These are phyloP conservation scores for Pseudopodoces humilis DNA, from an alignment of 2,113 vertebrate genomes.

Conservation along the genomic window DNA sequence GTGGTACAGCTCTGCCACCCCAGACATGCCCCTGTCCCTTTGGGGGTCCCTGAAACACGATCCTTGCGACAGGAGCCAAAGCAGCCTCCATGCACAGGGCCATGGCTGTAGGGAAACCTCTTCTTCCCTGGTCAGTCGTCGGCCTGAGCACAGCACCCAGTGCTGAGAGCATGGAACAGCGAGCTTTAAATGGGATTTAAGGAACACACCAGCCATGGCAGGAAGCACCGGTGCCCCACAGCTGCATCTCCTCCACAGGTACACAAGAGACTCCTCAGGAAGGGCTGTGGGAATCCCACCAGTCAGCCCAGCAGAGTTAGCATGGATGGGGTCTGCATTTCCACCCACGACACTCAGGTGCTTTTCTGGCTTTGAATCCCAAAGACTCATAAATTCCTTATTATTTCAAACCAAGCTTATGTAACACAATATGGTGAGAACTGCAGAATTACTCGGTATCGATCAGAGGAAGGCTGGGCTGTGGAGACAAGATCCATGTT, in stretches of 20 bases:
- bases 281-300: rapidly evolving
- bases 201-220: neutral
- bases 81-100: rapidly evolving
- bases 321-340: rapidly evolving
- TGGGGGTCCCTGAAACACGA: rapidly evolving
- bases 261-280: rapidly evolving
- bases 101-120: rapidly evolving
- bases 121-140: neutral
- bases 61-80: neutral
- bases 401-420: neutral
- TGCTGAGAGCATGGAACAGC: rapidly evolving
- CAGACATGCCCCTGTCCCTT: neutral
- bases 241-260: neutral
- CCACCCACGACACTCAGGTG: neutral
- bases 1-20: neutral
- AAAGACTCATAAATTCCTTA: neutral
- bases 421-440: neutral
- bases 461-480: slow-evolving; percentile 43
- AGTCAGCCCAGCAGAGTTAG: rapidly evolving
- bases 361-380: neutral
- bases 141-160: neutral
- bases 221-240: rapidly evolving
- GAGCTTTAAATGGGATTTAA: neutral
- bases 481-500: slow-evolving; percentile 55
- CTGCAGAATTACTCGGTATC: slow-evolving; percentile 17